Evolutionary conservation across 1,140 invertebrate genomes (phyloP).

Genomic region (Megalonaias nervosa): DNA sequence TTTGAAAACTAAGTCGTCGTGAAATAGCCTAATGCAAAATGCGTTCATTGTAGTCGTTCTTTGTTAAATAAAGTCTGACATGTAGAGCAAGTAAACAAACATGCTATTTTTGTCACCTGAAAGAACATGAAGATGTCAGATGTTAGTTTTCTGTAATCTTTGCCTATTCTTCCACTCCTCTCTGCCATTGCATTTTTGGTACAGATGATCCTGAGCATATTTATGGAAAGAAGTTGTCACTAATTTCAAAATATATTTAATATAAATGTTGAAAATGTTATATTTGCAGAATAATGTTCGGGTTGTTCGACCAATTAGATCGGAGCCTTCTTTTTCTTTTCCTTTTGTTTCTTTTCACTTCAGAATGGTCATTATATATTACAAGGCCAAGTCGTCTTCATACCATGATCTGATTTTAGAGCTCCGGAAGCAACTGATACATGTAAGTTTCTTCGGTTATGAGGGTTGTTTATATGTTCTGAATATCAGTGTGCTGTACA

Average conservation of each 20-base stretch:
- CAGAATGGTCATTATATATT: constrained; percentile 27
- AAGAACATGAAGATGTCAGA: no score
- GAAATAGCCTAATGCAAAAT: no score
- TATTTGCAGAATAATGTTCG: not conserved
- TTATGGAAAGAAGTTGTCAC: not conserved
- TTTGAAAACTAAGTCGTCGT: no score
- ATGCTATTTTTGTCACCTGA: no score
- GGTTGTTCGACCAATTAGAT: not conserved
- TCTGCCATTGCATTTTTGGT: not conserved
- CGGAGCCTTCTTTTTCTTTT: not conserved
- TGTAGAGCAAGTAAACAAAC: no score
- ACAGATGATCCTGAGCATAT: not conserved
- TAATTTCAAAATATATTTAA: not conserved
- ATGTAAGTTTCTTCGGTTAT: constrained; percentile 4
- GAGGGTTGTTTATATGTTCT: no score
- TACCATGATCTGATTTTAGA: constrained; percentile 23
- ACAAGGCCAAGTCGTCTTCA: constrained; percentile 30
- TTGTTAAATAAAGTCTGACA: no score
- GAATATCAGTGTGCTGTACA: no score
- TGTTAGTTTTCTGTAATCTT: no score
- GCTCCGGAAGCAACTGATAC: constrained; percentile 20
- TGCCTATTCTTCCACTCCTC: not conserved
- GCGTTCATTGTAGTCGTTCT: no score
- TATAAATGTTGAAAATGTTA: not conserved
- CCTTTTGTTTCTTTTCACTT: not conserved